Base-by-base conservation (phyloP, 2,113 vertebrate genomes). In the Anguilla rostrata region DNA sequence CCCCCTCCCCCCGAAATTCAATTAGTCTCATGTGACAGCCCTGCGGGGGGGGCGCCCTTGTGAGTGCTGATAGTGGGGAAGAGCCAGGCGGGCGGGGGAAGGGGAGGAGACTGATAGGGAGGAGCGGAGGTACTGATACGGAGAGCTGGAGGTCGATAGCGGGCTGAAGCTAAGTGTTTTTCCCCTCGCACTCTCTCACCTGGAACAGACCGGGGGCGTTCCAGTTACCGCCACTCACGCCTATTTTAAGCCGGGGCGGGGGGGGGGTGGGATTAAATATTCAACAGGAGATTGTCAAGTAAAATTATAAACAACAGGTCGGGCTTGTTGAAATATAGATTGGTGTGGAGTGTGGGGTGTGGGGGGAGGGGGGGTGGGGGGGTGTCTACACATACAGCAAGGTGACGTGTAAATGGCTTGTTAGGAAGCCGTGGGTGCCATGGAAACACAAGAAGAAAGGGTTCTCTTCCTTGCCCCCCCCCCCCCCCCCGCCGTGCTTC, bases 281-380 rank as follows among this genome's bases (percentile, higher is more conserved):
- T 88, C 86, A 92, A 79, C 87, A 88, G 89, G 85, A 90, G 87
- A 87, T 90, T 93, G 92, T 93, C 91, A 86, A 86, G 87, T 93
- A 85, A 86, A 92, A 91, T 93, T 93, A 92, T 89, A 86, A 88
- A 92, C 87, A 92, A 85, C 84, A 78, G 71, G 78, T 86, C 5
- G n/a, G 71, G 43, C 84, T 20, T 88, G 83, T 88, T 92, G 71
- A 92, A 90, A 87, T 89, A 89, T 90, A 85, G 84, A 92, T 89
- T 63, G 16, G 87, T 85, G 75, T 87, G 18, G 8, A 20, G n/a
- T n/a, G n/a, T n/a, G n/a, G n/a, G n/a, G n/a, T n/a, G 18, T 22
- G 4, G 60, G 5, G 49, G 66, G 78, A 46, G 71, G 63, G 49
- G 49, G 49, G 49, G 49, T 2, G 8, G 43, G 78, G 66, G 60